A percentile compares a stretch with the other conserved stretches of the same genome.
phyloP scores from a whole-genome alignment of 2,113 vertebrate species.

The Pardalotus punctatus region DNA sequence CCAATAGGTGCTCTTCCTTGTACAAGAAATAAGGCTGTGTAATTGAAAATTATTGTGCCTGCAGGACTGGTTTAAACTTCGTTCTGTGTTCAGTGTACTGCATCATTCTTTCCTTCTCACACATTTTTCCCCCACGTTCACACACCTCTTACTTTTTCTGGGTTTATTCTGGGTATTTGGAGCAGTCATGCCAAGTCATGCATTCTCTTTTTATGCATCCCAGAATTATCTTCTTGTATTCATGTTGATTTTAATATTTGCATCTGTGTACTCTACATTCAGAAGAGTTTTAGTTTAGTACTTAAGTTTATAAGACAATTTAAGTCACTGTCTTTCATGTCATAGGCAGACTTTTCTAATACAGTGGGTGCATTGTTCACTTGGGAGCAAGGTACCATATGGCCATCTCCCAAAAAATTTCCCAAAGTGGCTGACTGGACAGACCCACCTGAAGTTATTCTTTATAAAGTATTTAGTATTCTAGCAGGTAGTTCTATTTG shows the following conservation, averaged over 20 bases:
- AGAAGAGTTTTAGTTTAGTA: not conserved
- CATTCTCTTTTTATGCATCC: not conserved
- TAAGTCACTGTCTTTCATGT: not conserved
- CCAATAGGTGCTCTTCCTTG: not conserved
- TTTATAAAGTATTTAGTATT: not conserved
- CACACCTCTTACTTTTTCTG: not conserved
- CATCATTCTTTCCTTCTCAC: not conserved
- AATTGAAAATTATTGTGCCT: not conserved
- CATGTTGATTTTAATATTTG: not conserved
- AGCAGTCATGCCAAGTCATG: not conserved
- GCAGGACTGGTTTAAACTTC: not conserved
- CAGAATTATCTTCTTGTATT: not conserved
- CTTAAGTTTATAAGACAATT: not conserved
- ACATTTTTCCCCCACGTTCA: rapidly evolving
- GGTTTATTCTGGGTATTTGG: not conserved
- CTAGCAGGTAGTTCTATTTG: not conserved
- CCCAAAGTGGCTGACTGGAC: rapidly evolving
- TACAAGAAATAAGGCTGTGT: not conserved
- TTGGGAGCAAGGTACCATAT: not conserved
- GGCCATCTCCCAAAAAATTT: not conserved
- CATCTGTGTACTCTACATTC: not conserved
- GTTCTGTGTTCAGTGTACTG: rapidly evolving
- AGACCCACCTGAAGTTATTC: not conserved
- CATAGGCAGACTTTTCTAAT: not conserved
- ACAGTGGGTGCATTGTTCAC: not conserved